Evolutionary conservation across 1,140 invertebrate genomes (phyloP), one percentile per base, ranked within the genome.

Genomic region (Habropoda laboriosa): DNA sequence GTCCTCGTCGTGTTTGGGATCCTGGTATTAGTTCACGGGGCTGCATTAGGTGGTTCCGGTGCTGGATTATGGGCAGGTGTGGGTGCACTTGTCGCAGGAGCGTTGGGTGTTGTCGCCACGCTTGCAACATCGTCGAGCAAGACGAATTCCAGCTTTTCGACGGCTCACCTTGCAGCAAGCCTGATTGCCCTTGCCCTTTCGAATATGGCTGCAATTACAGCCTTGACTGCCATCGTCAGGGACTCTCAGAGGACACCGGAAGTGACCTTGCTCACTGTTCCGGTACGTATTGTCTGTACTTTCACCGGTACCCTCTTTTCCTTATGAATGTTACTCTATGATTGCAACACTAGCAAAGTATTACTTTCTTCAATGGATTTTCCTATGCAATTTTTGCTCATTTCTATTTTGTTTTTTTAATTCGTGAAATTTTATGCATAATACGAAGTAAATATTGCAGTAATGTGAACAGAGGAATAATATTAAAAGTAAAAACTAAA

Each of bases 51-150:
- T 27, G 86, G 89, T 40, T 92, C 93, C 3, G 94, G 93, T 13
- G 93, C 92, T 18, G 93, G 93, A 45, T 80, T 94, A 3, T 94
- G 93, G 94, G 93, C 93, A 32, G 94, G 94, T 10, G 90, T 92
- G 6, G 92, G 92, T n/a, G 93, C 93, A 3, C 81, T 93, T 10
- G 89, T 91, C 0, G 90, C 93, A 0, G 93, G 92, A 24, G 90
- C 91, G 0, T 70, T 93, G 7, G 92, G 92, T 18, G 91, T 93
- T 8, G 90, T 92, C 4, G 91, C 92, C 1, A 90, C 91, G 0
- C 85, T 93, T 21, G 89, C 92, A 5, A 88, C 89, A 5, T 90
- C 90, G 7, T 83, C 82, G 35, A 85, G 77, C 30, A 89, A 85
- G 53, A 57, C 87, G 38, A 86, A 87, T 81, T 91, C 89, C 55